These are phyloP conservation scores for Notospermus geniculatus DNA, from an alignment of 1,140 invertebrate species.

Conservation along the genomic window DNA sequence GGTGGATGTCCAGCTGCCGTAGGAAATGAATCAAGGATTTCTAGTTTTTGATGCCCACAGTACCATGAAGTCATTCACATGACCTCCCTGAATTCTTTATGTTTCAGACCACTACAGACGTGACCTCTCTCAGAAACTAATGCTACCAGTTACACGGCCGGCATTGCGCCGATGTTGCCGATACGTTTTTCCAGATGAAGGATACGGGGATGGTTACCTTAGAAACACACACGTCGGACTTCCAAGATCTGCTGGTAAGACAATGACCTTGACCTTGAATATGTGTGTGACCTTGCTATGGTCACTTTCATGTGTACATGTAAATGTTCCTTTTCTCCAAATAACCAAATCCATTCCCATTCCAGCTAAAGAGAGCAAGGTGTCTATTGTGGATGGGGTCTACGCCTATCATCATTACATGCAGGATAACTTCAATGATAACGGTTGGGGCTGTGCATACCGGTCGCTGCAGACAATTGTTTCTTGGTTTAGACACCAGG, in stretches of 20 bases:
- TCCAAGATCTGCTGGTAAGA: constrained; percentile 56
- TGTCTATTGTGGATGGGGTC: constrained; percentile 74
- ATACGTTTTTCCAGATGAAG: constrained; percentile 61
- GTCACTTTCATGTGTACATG: constrained; percentile 13
- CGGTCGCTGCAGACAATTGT: constrained; percentile 94
- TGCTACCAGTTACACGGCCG: constrained; percentile 67
- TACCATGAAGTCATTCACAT: background rate
- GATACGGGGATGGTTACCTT: constrained; percentile 59
- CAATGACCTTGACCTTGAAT: constrained; percentile 24
- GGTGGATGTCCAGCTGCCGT: no score
- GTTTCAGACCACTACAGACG: constrained; percentile 65
- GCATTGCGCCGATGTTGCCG: constrained; percentile 70
- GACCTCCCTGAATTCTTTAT: constrained; percentile 10
- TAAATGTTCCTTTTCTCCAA: no score
- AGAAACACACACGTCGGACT: constrained; percentile 73
- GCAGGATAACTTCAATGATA: constrained; percentile 92
- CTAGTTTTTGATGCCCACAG: no score
- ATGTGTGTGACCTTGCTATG: constrained; percentile 43
- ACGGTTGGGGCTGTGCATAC: constrained; percentile 99
- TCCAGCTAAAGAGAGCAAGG: constrained; percentile 58
- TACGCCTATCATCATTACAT: constrained; percentile 97
- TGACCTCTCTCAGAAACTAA: constrained; percentile 66
- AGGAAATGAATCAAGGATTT: no score
- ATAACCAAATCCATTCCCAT: no score
- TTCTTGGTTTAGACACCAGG: constrained; percentile 94